phyloP scores from a whole-genome alignment of 2,113 vertebrate genomes.

The Chlorocebus sabaeus region DNA sequence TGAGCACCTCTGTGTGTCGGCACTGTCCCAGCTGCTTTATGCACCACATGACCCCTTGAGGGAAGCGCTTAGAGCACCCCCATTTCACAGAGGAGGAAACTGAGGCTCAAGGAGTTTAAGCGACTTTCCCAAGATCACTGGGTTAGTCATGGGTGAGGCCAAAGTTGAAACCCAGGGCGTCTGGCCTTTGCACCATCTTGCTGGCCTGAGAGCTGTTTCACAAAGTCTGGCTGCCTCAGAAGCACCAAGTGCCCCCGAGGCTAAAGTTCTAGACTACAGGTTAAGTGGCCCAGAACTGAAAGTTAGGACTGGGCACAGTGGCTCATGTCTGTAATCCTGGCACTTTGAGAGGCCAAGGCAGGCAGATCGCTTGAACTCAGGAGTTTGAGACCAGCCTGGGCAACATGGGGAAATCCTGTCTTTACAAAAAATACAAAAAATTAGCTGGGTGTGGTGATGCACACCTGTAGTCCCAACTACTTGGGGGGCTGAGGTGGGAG shows the following conservation, averaged over 20 bases:
- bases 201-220: not conserved
- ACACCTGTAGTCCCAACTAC: too few species aligned
- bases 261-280: not conserved
- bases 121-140: not conserved
- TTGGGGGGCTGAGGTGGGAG: too few species aligned
- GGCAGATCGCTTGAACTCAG: too few species aligned
- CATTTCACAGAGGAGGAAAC: not conserved
- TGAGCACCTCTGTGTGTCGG: not conserved
- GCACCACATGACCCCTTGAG: not conserved
- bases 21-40: not conserved
- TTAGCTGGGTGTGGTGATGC: too few species aligned
- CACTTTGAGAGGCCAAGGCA: too few species aligned
- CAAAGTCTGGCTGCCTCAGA: not conserved
- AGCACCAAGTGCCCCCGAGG: accelerated
- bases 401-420: too few species aligned
- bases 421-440: too few species aligned
- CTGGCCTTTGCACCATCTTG: not conserved
- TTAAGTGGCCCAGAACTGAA: not conserved
- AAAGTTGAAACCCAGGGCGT: not conserved
- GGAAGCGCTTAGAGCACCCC: not conserved
- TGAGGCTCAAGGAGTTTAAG: not conserved
- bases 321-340: too few species aligned
- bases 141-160: not conserved
- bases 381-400: too few species aligned
- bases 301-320: not conserved